phyloP scores from a whole-genome alignment of 2,888 invertebrate genomes.

The Watsonalla binaria region DNA sequence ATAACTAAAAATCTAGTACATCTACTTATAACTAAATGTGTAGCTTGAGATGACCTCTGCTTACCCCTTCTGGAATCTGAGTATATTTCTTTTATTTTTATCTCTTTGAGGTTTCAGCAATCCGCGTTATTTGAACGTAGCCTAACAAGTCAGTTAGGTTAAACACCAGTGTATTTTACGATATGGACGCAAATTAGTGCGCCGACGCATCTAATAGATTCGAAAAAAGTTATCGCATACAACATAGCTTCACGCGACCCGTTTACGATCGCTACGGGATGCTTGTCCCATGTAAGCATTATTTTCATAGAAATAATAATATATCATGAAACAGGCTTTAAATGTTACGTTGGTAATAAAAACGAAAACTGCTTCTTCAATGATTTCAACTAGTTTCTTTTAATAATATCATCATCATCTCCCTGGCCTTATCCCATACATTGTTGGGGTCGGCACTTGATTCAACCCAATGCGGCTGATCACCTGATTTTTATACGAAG shows the following conservation, averaged over 20 bases:
- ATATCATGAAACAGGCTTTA: background rate
- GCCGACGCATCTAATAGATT: constrained; percentile 10
- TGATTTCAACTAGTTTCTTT: no score
- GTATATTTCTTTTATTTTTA: no score
- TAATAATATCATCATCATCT: no score
- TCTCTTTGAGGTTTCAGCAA: background rate
- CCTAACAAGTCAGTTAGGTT: constrained; percentile 13
- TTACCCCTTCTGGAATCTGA: no score
- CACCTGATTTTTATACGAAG: no score
- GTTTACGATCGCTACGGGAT: background rate
- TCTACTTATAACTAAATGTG: no score
- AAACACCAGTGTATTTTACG: constrained; percentile 31
- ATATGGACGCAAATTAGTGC: constrained; percentile 39
- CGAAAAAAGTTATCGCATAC: background rate
- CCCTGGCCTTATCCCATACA: no score
- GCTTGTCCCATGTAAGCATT: background rate
- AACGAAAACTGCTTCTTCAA: background rate
- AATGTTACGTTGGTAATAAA: background rate
- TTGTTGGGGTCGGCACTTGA: no score
- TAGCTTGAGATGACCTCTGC: no score
- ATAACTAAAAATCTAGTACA: no score
- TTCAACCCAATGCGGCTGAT: no score
- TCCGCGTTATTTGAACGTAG: background rate
- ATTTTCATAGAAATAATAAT: background rate
- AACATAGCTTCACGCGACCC: background rate